These are phyloP conservation scores for Agrenia bidenticulata DNA, from an alignment of 2,888 invertebrate species.

Conservation along the genomic window DNA sequence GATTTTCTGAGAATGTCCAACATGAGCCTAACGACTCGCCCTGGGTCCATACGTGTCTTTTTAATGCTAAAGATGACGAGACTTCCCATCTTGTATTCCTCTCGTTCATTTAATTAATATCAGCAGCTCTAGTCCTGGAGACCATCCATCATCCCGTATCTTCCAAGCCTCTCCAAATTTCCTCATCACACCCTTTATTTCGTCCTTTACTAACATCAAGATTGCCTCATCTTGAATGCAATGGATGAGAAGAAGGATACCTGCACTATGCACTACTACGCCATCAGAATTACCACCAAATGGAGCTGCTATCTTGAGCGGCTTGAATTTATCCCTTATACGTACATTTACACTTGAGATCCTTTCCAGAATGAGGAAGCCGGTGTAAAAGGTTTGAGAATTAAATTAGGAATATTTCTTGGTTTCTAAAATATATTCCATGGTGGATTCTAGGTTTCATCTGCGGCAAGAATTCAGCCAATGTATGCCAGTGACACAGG, in stretches of 20 bases:
- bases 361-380: no score
- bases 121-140: slow-evolving; percentile 36
- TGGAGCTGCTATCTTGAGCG: no score
- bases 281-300: no score
- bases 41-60: no score
- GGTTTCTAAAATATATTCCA: background rate
- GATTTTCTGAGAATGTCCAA: no score
- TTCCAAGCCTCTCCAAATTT: slow-evolving; percentile 6
- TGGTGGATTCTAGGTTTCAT: background rate
- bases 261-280: no score
- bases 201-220: background rate
- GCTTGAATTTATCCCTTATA: no score
- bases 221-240: slow-evolving; percentile 1
- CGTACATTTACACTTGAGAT: no score
- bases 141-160: slow-evolving; percentile 51
- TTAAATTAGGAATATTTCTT: slow-evolving; percentile 3
- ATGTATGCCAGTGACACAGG: slow-evolving; percentile 5
- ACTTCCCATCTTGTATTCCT: slow-evolving; percentile 38
- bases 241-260: background rate
- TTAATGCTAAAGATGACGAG: slow-evolving; percentile 28
- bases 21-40: no score
- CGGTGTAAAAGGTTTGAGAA: no score
- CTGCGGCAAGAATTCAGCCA: background rate
- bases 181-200: background rate
- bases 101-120: slow-evolving; percentile 51